Evolutionary conservation across 1,140 invertebrate species (phyloP).

Genomic region (Orchesella cincta): DNA sequence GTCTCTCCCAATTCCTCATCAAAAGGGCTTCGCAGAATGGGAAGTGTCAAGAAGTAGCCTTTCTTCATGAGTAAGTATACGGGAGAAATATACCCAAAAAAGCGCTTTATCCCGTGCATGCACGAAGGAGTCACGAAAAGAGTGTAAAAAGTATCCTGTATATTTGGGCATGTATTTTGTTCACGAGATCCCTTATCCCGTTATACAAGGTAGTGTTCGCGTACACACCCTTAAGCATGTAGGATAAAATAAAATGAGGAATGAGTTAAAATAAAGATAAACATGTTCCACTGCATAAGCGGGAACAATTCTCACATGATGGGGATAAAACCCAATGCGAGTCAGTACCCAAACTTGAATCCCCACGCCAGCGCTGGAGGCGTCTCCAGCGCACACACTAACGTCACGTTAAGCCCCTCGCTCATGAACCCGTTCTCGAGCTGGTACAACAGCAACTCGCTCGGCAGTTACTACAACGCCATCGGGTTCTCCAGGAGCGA

Average conservation of each 20-base stretch:
- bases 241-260: not conserved
- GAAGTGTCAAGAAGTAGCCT: conserved; percentile 74
- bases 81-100: not conserved
- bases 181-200: no score
- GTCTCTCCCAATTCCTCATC: no score
- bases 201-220: no score
- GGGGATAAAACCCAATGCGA: no score
- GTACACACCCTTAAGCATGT: no score
- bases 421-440: conserved; percentile 23
- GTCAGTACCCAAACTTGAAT: no score
- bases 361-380: not conserved
- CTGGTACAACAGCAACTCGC: conserved; percentile 7
- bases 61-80: conserved; percentile 71
- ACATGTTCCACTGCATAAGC: conserved; percentile 18
- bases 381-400: not conserved
- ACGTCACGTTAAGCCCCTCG: conserved; percentile 16
- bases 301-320: conserved; percentile 27
- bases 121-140: no score
- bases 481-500: conserved; percentile 15
- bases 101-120: not conserved
- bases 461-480: not conserved
- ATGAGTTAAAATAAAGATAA: conserved; percentile 36
- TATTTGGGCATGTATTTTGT: no score
- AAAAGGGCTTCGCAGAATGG: conserved; percentile 56
- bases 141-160: no score